Evolutionary conservation across 2,113 vertebrate genomes (phyloP), one percentile per base, ranked within the genome.

Genomic region (Antigone vipio): DNA sequence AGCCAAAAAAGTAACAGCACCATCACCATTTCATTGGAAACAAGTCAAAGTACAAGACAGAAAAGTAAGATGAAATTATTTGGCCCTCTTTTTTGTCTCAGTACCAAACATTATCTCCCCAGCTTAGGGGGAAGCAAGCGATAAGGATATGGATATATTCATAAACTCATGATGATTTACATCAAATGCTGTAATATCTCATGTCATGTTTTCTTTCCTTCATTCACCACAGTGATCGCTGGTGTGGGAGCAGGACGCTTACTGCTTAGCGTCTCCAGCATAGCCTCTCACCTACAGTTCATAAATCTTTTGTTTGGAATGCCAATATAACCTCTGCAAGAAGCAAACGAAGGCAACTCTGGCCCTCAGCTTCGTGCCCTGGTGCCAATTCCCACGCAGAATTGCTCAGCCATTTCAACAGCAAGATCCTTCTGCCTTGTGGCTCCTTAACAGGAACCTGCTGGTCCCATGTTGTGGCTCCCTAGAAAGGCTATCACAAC

Each of bases 341-440:
- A 82, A 88, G 88, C 71, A 88, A 74, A 67, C 4, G 16, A 60
- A 20, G 42, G 35, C 45, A 40, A 5, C 55, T 62, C 45, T 3
- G 1, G 29, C 64, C 32, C 71, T 50, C 2, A 0, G 15, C n/a
- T 72, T 66, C 67, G 8, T 4, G 42, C 56, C 5, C 0, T 2
- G 29, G 47, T 60, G 64, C 29, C 66, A 49, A 16, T 19, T 60
- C 20, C 58, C 40, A 40, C 1, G 12, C 47, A 66, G 53, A 62
- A 67, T 12, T 44, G 32, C 60, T 58, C 34, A 50, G 53, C 20
- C 35, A 29, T 42, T 88, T n/a, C 23, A 32, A 16, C 27, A 89
- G 80, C n/a, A 40, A 82, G 30, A 32, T 26, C 44, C 55, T 82
- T 47, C 38, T 52, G 52, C 32, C 29, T 12, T 27, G 58, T 9